Evolutionary conservation across 2,113 vertebrate species (phyloP), one percentile per base, ranked within the genome.

Genomic region (Todiramphus chloris): DNA sequence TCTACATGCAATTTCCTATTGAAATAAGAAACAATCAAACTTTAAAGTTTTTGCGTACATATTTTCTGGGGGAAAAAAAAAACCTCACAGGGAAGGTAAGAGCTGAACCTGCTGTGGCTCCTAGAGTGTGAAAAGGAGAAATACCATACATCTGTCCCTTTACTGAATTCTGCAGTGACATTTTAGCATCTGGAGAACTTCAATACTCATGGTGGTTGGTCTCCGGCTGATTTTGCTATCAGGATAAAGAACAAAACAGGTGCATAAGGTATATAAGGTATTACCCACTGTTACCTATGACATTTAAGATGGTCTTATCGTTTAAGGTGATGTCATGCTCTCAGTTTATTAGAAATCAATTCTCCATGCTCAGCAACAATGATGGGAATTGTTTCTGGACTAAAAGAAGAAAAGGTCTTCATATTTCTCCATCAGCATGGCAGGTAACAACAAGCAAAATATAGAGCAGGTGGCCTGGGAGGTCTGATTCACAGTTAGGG

Each of bases 121-220:
- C 75, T 55, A 2, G 10, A 39, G 13, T 27, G 15, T 37, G 19
- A 43, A 39, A 62, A 53, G 31, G 63, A n/a, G 7, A 35, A 56
- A 63, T 11, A 25, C 83, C 25, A 37, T 13, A 5, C 87, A 96
- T 93, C 97, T 96, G 84, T 84, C 28, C 28, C 28, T 50, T 59
- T 39, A 48, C 30, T 51, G 23, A 91, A 90, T 58, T 92, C 88
- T 24, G n/a, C 28, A 35, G 97, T 87, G 51, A 89, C 48, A 20
- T 80, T 56, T 96, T 46, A 98, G 92, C 82, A 98, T 78, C 5
- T 85, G 95, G 5, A 96, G 93, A 63, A 97, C 79, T 82, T 98
- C 97, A 63, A 96, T 95, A 27, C 82, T 91, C 6, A 80, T 7
- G 18, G 97, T 33, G 7, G 56, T 30, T 33, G 7, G 56, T 30